phyloP scores from a whole-genome alignment of 2,113 vertebrate species.

The Eptesicus fuscus region DNA sequence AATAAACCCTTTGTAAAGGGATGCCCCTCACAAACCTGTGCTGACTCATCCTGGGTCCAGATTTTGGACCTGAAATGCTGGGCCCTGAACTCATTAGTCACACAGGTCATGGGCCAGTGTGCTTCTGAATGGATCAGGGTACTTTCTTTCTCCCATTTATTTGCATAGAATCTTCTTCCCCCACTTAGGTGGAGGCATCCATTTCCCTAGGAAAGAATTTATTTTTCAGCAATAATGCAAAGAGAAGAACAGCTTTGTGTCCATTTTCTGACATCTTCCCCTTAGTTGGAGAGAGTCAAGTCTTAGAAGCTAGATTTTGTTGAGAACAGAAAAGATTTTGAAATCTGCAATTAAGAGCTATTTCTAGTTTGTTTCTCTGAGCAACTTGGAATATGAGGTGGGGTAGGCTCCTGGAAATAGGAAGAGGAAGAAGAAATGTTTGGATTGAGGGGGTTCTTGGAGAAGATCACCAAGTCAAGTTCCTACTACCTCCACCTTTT shows the following conservation, averaged over 20 bases:
- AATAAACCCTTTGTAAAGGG: background rate
- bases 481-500: background rate
- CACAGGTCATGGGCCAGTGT: background rate
- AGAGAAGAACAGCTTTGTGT: background rate
- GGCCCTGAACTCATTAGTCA: background rate
- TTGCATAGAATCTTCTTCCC: background rate
- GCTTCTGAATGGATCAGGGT: background rate
- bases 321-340: background rate
- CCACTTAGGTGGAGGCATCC: background rate
- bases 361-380: background rate
- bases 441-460: background rate
- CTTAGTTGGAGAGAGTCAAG: background rate
- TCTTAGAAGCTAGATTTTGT: background rate
- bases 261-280: background rate
- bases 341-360: background rate
- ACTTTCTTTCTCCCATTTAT: background rate
- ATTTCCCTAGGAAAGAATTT: background rate
- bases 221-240: background rate
- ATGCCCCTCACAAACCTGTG: background rate
- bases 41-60: background rate
- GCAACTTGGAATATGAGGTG: background rate
- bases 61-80: background rate
- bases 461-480: background rate
- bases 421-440: background rate
- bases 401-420: background rate